Evolutionary conservation across 2,888 invertebrate species (phyloP), one percentile per base, ranked within the genome.

Genomic region (Megaustenia siamemsis): DNA sequence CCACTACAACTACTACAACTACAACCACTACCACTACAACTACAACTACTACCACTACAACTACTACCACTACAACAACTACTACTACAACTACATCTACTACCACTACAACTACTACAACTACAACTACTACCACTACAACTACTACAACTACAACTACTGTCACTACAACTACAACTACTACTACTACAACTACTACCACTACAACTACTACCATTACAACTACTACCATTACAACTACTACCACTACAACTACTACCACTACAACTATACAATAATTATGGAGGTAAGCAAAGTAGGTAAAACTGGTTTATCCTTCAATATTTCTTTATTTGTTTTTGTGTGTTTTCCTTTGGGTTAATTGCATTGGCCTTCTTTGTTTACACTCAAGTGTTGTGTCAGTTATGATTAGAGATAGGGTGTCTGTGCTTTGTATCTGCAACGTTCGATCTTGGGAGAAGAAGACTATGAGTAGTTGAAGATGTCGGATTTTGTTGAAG

Each of bases 231-330:
- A 60, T 38, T 77, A 56, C 77, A 56, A 24, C 60, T 77, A 56
- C 60, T 77, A 56, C 77, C 38, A 56, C 35, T 77, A 77, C 77
- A 21, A 28, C 77, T 77, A 77, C 77, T 56, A 56, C 56, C 32
- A 18, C 60, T 35, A 77, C 56, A 32, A 77, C 77, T 53, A 77
- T 53, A 77, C 76, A 49, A 49, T 15, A 49, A 49, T 49, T 49
- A n/a, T n/a, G n/a, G n/a, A n/a, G n/a, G n/a, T n/a, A n/a, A n/a
- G n/a, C n/a, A n/a, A n/a, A n/a, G n/a, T n/a, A n/a, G n/a, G n/a
- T n/a, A n/a, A n/a, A n/a, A n/a, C n/a, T n/a, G n/a, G n/a, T n/a
- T n/a, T n/a, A n/a, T n/a, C n/a, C n/a, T n/a, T n/a, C n/a, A n/a
- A n/a, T n/a, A n/a, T n/a, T n/a, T n/a, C n/a, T n/a, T n/a, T n/a